These are phyloP conservation scores for Leucophenga maculata DNA, from an alignment of 2,888 invertebrate genomes.

Conservation along the genomic window DNA sequence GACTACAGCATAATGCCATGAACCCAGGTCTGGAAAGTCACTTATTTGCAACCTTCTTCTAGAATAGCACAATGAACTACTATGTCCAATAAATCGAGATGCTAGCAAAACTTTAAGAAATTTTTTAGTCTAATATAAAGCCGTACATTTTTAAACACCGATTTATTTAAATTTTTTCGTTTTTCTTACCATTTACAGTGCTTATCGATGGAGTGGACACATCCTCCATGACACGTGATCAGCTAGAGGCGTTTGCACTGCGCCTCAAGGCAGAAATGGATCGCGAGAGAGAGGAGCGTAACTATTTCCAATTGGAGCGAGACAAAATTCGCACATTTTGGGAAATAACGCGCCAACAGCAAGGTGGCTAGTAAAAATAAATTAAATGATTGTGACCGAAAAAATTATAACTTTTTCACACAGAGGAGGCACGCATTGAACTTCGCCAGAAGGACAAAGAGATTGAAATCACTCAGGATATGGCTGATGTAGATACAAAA, in stretches of 20 bases:
- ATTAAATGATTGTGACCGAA: not conserved
- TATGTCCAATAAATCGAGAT: too few species aligned
- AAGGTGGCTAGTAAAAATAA: conserved; percentile 76
- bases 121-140: too few species aligned
- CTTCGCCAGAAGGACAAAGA: conserved; percentile 85
- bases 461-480: conserved; percentile 88
- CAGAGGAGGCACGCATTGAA: conserved; percentile 72
- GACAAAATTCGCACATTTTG: conserved; percentile 95
- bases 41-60: too few species aligned
- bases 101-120: not conserved
- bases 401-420: not conserved
- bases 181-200: conserved; percentile 65
- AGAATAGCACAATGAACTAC: too few species aligned
- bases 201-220: conserved; percentile 93
- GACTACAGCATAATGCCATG: too few species aligned
- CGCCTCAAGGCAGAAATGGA: conserved; percentile 92
- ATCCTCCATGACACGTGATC: conserved; percentile 92
- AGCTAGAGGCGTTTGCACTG: conserved; percentile 90
- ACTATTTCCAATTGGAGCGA: conserved; percentile 94
- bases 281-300: conserved; percentile 93
- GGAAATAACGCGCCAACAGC: conserved; percentile 93
- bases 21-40: too few species aligned
- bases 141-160: too few species aligned
- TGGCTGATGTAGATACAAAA: conserved; percentile 89
- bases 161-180: too few species aligned